Evolutionary conservation across 1,140 invertebrate genomes (phyloP), one percentile per base, ranked within the genome.

Genomic region (Marisa cornuarietis): DNA sequence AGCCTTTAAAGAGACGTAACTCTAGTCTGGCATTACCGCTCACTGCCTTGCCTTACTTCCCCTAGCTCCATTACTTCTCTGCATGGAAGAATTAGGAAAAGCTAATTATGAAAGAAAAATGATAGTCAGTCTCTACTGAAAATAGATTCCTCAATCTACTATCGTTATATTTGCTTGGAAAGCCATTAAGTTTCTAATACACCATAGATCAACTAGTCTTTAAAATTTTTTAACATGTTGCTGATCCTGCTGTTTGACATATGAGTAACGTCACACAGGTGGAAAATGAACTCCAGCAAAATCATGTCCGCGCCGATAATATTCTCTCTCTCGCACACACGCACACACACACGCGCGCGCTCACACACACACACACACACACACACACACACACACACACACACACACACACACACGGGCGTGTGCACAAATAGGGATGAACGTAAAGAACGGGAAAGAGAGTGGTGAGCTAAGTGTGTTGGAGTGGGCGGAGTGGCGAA

Each of bases 331-430:
- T n/a, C n/a, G n/a, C n/a, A n/a, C n/a, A n/a, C n/a, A n/a, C 71
- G 4, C 71, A 72, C 71, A 72, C 71, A 72, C 71, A 72, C 8
- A 51, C 71, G 7, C 26, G 52, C 71, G 22, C 71, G 22, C 9
- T 0, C 71, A 51, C 71, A 51, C 71, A 52, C 71, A 72, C 71
- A 72, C 71, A 72, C 71, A 72, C 8, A 51, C 71, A n/a, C 71
- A 52, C 71, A 72, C 71, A 72, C 71, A 72, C 71, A 72, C 8
- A 51, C 71, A 52, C 71, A 72, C 71, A 72, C 71, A 72, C 71
- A 72, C 8, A 51, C 71, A 52, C 71, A 72, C 71, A 72, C 71
- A 72, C 71, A 72, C 8, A 51, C 71, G 7, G 18, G 52, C 71
- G 22, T 31, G 22, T 20, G 10, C 71, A 51, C 71, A 51, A 4